Conservation (phyloP, 2,888 invertebrate species). For the Callyntrura sp. region DNA sequence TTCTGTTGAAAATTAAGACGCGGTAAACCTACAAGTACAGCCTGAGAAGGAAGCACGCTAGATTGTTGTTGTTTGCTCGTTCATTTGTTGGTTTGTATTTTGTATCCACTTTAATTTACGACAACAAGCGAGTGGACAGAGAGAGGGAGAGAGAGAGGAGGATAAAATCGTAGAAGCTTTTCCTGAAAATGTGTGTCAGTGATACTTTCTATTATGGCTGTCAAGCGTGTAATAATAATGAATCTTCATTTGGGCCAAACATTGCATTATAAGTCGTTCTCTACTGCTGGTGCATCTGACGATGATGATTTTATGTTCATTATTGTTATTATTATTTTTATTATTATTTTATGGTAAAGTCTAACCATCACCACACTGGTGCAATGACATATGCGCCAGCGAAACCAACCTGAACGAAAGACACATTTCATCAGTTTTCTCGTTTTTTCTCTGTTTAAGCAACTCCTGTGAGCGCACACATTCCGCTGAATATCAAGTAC, state of each 20-base stretch:
- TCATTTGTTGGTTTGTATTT: too few species aligned
- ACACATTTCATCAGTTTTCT: conserved; percentile 31
- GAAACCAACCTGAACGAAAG: conserved; percentile 16
- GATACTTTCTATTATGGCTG: conserved; percentile 61
- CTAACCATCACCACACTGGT: too few species aligned
- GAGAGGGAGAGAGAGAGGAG: neutral
- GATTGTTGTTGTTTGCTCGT: too few species aligned
- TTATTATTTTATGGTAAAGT: too few species aligned
- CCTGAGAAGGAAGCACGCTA: neutral
- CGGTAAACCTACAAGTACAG: neutral
- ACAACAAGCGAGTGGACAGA: too few species aligned
- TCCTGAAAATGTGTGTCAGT: conserved; percentile 60
- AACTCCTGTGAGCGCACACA: too few species aligned
- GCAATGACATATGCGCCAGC: conserved; percentile 30
- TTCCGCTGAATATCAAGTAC: too few species aligned
- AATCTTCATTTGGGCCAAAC: conserved; percentile 57
- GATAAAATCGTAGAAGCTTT: conserved; percentile 27
- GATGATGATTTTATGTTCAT: conserved; percentile 14
- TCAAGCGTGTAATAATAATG: conserved; percentile 59
- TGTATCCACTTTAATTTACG: too few species aligned
- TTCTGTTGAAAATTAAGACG: conserved; percentile 41
- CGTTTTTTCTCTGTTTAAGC: neutral
- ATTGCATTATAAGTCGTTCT: conserved; percentile 45
- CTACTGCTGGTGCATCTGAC: neutral
- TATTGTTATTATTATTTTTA: conserved; percentile 21